Conservation (phyloP, 2,113 vertebrate species). For the Plotosus lineatus region DNA sequence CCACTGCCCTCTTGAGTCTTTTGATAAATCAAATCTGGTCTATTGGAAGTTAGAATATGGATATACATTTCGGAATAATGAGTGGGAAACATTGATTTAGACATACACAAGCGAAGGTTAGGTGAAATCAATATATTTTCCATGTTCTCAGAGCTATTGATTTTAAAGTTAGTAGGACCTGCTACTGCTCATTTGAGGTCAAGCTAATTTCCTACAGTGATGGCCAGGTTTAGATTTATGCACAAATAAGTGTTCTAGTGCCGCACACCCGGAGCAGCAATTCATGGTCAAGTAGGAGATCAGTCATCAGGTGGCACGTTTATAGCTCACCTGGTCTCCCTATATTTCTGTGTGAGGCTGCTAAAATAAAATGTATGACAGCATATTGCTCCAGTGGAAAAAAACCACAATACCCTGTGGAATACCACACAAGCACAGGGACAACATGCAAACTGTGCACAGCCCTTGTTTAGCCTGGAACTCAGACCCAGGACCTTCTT, state of each 20-base stretch:
- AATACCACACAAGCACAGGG: no score
- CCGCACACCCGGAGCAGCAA: not conserved
- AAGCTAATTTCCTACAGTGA: constrained; percentile 2
- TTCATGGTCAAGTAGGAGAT: not conserved
- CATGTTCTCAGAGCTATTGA: not conserved
- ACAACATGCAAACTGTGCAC: no score
- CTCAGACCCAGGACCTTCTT: no score
- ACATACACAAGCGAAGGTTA: constrained; percentile 3
- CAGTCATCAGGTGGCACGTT: not conserved
- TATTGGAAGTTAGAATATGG: not conserved
- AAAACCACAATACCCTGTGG: no score
- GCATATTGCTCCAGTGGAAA: no score
- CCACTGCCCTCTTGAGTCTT: not conserved
- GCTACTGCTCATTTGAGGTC: not conserved
- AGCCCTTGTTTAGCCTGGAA: no score
- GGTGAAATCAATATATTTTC: not conserved
- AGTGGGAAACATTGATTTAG: not conserved
- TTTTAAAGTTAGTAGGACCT: not conserved
- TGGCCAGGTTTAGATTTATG: constrained; percentile 9
- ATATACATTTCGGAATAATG: not conserved
- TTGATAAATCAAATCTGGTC: not conserved
- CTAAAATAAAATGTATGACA: no score
- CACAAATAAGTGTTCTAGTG: constrained; percentile 4
- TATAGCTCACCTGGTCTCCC: not conserved
- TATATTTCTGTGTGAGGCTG: no score